A percentile compares a stretch with the other conserved stretches of the same genome.
Evolutionary conservation across 2,113 vertebrate species (phyloP).

Genomic region (Pachyramphus minor): DNA sequence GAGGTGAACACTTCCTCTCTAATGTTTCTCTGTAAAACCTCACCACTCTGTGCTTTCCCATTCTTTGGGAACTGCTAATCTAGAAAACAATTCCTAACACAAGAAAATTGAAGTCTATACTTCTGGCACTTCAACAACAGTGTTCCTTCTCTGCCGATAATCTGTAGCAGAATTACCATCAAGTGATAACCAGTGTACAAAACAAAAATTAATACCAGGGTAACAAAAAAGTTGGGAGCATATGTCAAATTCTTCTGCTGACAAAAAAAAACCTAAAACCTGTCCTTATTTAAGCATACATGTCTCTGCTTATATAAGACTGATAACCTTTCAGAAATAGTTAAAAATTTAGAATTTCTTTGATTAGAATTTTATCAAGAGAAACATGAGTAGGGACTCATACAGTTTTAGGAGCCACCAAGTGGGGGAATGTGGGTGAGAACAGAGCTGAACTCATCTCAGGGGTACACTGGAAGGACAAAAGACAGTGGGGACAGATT

Average conservation of each 20-base stretch:
- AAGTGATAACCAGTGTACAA: neutral
- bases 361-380: neutral
- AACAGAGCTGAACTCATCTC: neutral
- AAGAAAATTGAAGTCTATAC: neutral
- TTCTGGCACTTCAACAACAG: neutral
- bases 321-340: neutral
- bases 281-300: neutral
- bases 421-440: neutral
- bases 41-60: neutral
- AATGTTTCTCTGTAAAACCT: neutral
- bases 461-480: neutral
- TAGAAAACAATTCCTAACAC: neutral
- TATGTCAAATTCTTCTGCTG: neutral
- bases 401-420: neutral
- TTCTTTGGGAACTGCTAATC: neutral
- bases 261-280: neutral
- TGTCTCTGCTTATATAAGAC: neutral
- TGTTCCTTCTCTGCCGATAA: neutral
- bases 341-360: neutral
- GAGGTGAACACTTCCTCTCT: neutral
- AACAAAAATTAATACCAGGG: neutral
- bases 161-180: neutral
- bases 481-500: neutral
- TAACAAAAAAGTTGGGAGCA: neutral
- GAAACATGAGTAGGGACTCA: neutral